Evolutionary conservation across 2,888 invertebrate species (phyloP).

Genomic region (Oscheius onirici): DNA sequence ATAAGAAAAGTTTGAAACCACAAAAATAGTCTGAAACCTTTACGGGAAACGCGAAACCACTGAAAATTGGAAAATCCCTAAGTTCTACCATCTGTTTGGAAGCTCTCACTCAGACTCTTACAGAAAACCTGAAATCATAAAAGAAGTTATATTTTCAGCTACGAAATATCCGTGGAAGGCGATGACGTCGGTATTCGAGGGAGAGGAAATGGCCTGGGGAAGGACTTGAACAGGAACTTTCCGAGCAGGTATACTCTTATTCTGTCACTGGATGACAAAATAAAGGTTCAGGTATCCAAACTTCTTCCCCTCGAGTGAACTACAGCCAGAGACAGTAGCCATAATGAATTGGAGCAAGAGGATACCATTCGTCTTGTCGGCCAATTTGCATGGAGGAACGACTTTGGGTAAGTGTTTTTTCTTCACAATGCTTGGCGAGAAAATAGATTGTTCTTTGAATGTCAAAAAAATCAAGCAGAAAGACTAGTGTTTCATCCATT

Average conservation of each 20-base stretch:
- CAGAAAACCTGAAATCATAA: not conserved
- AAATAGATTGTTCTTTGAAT: too few species aligned
- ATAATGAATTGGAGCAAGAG: constrained; percentile 71
- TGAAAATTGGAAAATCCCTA: too few species aligned
- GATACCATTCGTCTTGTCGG: constrained; percentile 68
- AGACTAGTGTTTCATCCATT: too few species aligned
- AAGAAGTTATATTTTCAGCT: constrained; percentile 26
- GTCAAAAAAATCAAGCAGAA: too few species aligned
- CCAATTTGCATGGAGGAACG: constrained; percentile 76
- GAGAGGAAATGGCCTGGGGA: constrained; percentile 79
- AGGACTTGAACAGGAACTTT: constrained; percentile 89
- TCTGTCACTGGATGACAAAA: not conserved
- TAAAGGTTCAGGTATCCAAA: constrained; percentile 47
- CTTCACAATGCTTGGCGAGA: too few species aligned
- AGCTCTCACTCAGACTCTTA: too few species aligned
- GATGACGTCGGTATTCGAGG: constrained; percentile 48
- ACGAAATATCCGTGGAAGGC: constrained; percentile 46
- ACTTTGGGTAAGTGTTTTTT: constrained; percentile 79
- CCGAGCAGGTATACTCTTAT: constrained; percentile 80
- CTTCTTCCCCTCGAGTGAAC: constrained; percentile 48
- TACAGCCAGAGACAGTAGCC: constrained; percentile 71
- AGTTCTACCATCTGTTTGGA: too few species aligned
- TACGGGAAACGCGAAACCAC: too few species aligned
- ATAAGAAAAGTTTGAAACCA: too few species aligned
- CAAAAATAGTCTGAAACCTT: too few species aligned